Evolutionary conservation across 2,888 invertebrate species (phyloP).

Genomic region (Dynastes grantii): DNA sequence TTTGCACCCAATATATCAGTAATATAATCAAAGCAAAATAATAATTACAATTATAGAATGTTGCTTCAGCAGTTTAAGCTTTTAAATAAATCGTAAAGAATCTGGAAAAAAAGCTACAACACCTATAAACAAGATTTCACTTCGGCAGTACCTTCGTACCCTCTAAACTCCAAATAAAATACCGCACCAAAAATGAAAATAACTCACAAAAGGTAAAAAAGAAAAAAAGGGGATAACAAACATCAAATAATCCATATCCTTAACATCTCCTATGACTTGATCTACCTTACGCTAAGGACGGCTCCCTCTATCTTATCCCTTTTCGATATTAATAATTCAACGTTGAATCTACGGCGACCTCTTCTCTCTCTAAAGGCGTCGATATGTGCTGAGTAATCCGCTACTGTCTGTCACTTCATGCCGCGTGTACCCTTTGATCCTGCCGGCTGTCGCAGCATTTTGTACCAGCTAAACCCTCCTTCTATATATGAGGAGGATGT

Average conservation of each 20-base stretch:
- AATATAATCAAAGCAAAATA: no score
- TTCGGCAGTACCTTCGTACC: not conserved
- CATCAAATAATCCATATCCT: conserved; percentile 18
- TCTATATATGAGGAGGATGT: not conserved
- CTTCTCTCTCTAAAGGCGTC: conserved; percentile 22
- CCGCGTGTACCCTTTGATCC: conserved; percentile 22
- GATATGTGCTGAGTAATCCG: conserved; percentile 24
- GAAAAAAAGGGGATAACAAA: not conserved
- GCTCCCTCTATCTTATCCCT: conserved; percentile 1
- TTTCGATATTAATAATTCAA: conserved; percentile 45
- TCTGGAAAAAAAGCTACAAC: not conserved
- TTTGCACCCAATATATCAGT: no score
- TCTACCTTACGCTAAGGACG: conserved; percentile 12
- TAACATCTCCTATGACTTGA: conserved; percentile 6
- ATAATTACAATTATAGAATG: no score
- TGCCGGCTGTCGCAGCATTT: conserved; percentile 35
- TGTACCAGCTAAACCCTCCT: conserved; percentile 17
- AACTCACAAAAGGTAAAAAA: not conserved
- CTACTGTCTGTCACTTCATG: conserved; percentile 24
- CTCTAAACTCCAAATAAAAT: not conserved
- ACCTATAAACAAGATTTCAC: not conserved
- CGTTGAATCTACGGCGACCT: conserved; percentile 13
- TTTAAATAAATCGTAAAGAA: no score
- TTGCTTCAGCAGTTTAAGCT: no score
- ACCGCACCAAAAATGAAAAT: not conserved